Conservation (phyloP, 2,113 vertebrate species). For the Pangasianodon gigas region DNA sequence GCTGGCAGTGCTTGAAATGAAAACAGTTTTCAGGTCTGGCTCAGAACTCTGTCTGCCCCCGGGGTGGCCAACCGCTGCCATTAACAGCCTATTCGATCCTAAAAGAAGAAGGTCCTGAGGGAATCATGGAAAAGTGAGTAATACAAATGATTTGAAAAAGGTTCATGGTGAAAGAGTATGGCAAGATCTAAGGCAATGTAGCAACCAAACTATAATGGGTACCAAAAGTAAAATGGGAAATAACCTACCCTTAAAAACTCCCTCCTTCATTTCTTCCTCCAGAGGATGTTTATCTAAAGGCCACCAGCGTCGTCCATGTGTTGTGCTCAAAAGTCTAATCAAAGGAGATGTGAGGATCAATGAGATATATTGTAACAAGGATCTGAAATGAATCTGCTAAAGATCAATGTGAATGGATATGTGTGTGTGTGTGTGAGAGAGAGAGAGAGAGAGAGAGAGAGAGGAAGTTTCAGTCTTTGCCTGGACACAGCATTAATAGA, state of each 20-base stretch:
- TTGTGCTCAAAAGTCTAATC: slow-evolving; percentile 76
- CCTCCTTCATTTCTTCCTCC: slow-evolving; percentile 41
- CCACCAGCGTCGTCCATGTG: slow-evolving; percentile 57
- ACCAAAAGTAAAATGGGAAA: background rate
- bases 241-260: slow-evolving; percentile 2
- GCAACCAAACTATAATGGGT: background rate
- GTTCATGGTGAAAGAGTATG: background rate
- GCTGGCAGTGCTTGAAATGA: slow-evolving; percentile 76
- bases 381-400: slow-evolving; percentile 77
- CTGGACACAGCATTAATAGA: slow-evolving; percentile 4
- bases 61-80: slow-evolving; percentile 75
- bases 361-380: slow-evolving; percentile 78
- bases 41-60: slow-evolving; percentile 76
- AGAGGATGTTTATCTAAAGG: slow-evolving; percentile 60
- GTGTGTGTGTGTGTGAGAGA: slow-evolving; percentile 22
- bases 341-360: slow-evolving; percentile 79
- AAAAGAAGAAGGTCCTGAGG: slow-evolving; percentile 42
- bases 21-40: slow-evolving; percentile 78
- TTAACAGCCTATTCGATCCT: slow-evolving; percentile 69
- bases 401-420: slow-evolving; percentile 66
- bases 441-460: background rate
- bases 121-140: slow-evolving; percentile 27
- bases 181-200: background rate
- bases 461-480: slow-evolving; percentile 22
- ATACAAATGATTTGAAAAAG: slow-evolving; percentile 12